phyloP scores from a whole-genome alignment of 2,113 vertebrate species.

The Leptocoma aspasia region DNA sequence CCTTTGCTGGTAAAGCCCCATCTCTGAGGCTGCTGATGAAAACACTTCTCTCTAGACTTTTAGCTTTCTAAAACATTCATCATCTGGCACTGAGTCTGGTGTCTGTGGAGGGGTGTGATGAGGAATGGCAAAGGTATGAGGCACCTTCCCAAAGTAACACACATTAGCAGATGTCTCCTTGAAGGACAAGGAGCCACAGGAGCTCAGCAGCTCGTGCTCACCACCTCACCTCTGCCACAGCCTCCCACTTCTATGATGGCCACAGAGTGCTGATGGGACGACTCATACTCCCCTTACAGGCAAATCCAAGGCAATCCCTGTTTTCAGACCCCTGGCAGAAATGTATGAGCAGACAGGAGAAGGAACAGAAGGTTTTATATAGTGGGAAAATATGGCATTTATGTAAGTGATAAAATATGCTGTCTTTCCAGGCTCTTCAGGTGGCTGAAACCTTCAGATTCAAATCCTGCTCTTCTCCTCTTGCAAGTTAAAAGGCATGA shows the following conservation, averaged over 20 bases:
- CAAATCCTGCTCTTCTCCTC: neutral
- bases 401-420: constrained; percentile 39
- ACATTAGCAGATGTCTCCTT: neutral
- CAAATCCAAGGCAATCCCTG: neutral
- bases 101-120: neutral
- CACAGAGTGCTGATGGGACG: neutral
- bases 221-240: neutral
- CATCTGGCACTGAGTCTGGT: neutral
- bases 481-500: constrained; percentile 38
- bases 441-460: constrained; percentile 26
- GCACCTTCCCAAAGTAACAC: neutral
- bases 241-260: neutral
- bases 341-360: neutral
- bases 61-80: neutral
- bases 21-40: neutral
- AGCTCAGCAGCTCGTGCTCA: neutral
- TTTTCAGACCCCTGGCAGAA: neutral
- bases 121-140: neutral
- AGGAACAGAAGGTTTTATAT: constrained; percentile 20
- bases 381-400: neutral
- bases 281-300: neutral
- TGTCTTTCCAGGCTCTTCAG: constrained; percentile 6
- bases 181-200: neutral
- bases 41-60: neutral
- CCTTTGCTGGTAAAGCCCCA: neutral